Base-by-base conservation (phyloP, 2,113 vertebrate species). In the Lampris incognitus region DNA sequence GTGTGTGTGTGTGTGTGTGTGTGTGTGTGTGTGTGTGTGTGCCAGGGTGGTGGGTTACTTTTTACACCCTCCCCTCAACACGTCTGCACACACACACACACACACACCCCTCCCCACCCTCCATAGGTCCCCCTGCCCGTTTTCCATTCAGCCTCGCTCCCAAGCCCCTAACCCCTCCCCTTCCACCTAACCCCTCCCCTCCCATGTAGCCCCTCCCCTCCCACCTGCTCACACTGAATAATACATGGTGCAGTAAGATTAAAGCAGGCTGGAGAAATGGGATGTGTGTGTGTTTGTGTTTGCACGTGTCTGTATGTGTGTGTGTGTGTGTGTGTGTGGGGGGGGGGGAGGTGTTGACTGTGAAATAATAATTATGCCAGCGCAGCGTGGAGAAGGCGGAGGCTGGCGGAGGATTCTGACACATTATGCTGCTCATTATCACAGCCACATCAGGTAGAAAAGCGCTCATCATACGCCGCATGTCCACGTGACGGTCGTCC, bases 221-320 rank as follows among this genome's bases (percentile, higher is more conserved):
- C 87, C 87, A 92, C 87, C 88, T 90, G 90, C 86, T 79, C 82
- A 57, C n/a, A 13, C 77, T 93, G 89, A 94, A 94, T 94, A 93
- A 94, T 93, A 82, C 81, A 93, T 91, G 82, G 62, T 71, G 72
- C 84, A 82, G 55, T 89, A 87, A 85, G 84, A 91, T 90, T 90
- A 90, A 85, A 87, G 70, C 79, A n/a, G 67, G 78, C 40, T 65
- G 63, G 67, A 69, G 39, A 52, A 64, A 68, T 46, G 7, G 3
- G 41, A 13, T 65, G 37, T 64, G 48, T 69, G 58, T 59, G 37
- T 70, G 48, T 74, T 24, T 24, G 1, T 42, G 13, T 41, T 55
- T 11, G 41, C 1, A 50, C 9, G 6, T 10, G 44, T 74, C 36
- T 66, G 11, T 24, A 0, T 13, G 11, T 38, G n/a, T 52, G 3